Conservation (phyloP, 1,140 invertebrate genomes). For the Pseudobourletiella spinata region DNA sequence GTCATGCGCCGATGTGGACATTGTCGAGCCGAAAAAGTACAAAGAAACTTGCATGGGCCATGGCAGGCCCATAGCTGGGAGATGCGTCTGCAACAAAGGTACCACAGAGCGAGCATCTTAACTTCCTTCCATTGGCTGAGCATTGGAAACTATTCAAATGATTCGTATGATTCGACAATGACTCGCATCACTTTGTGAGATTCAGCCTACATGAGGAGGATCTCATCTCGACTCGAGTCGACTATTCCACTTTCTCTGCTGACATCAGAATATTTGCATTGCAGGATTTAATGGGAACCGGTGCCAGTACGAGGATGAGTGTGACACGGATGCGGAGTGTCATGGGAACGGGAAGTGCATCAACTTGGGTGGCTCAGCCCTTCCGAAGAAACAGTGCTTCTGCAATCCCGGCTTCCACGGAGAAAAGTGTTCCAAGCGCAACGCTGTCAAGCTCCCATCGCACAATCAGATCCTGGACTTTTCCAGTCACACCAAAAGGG, state of each 20-base stretch:
- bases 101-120: no score
- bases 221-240: no score
- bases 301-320: slow-evolving; percentile 80
- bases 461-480: slow-evolving; percentile 16
- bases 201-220: no score
- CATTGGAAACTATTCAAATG: not conserved
- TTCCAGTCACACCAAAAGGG: slow-evolving; percentile 29
- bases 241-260: no score
- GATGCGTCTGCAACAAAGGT: slow-evolving; percentile 38
- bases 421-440: slow-evolving; percentile 28
- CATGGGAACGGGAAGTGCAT: slow-evolving; percentile 70
- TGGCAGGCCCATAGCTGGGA: slow-evolving; percentile 61
- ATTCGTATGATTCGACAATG: not conserved
- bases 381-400: slow-evolving; percentile 76
- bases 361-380: slow-evolving; percentile 63
- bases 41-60: slow-evolving; percentile 72
- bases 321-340: slow-evolving; percentile 69
- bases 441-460: slow-evolving; percentile 25
- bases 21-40: slow-evolving; percentile 47
- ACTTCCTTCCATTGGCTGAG: no score
- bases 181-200: no score
- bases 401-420: slow-evolving; percentile 50
- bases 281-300: slow-evolving; percentile 52
- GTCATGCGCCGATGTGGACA: slow-evolving; percentile 91
- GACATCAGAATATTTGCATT: no score